Percentiles rank a stretch among this genome's conserved stretches.
Conservation (phyloP, 53 echinoderm and acorn worm genomes). For the Antedon mediterranea region DNA sequence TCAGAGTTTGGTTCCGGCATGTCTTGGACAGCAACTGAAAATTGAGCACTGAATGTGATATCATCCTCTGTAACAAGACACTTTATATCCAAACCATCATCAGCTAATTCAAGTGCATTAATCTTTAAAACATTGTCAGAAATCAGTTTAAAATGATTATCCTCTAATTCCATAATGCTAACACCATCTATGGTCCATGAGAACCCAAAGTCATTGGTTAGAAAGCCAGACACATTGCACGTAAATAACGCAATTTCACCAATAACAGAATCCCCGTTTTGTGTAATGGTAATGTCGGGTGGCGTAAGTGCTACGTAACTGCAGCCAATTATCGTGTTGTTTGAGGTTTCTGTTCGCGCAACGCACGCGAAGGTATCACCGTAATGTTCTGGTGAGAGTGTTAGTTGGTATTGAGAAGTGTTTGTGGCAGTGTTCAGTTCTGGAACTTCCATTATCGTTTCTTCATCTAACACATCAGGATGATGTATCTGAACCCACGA, state of each 20-base stretch:
- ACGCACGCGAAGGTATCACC: neutral
- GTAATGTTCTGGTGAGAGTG: neutral
- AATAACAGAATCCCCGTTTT: neutral
- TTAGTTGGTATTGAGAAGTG: neutral
- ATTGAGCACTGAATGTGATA: neutral
- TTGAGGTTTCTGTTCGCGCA: neutral
- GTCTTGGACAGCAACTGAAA: neutral
- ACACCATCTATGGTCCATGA: neutral
- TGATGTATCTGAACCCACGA: neutral
- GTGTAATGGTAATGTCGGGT: neutral
- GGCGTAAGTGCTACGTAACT: neutral
- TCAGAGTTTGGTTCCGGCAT: neutral
- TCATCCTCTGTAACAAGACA: neutral
- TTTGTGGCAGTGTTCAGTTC: neutral
- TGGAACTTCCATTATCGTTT: neutral
- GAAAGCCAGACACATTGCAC: neutral
- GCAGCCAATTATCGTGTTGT: neutral
- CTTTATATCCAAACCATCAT: neutral
- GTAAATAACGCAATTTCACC: neutral
- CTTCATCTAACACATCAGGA: neutral
- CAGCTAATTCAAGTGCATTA: neutral
- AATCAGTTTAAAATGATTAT: neutral
- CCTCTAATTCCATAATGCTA: neutral
- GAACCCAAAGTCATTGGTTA: neutral
- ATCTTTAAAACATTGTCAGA: neutral